Percentiles rank a stretch among this genome's conserved stretches.
Evolutionary conservation across 2,888 invertebrate genomes (phyloP).

Genomic region (Lutraria lutraria): DNA sequence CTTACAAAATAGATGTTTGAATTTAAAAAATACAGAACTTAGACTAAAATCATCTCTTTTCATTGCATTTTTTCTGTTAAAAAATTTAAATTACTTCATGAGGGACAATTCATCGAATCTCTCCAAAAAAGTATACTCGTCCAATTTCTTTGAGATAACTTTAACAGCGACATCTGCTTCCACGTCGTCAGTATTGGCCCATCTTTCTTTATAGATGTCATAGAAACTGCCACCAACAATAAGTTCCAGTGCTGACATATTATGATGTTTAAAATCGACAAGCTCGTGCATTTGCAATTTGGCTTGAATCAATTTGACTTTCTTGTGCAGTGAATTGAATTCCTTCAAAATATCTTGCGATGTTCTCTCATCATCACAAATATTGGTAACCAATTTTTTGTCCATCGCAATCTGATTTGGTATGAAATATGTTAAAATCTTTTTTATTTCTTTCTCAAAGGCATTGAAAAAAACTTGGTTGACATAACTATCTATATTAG

Average conservation of each 20-base stretch:
- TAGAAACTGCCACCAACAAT: conserved; percentile 61
- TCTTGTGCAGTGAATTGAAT: conserved; percentile 50
- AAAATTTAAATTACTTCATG: conserved; percentile 55
- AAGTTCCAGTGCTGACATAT: conserved; percentile 31
- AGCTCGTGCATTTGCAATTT: conserved; percentile 48
- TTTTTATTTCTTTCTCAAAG: conserved; percentile 38
- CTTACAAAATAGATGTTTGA: too few species aligned
- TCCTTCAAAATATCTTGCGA: conserved; percentile 54
- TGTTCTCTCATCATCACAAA: conserved; percentile 54
- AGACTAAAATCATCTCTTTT: too few species aligned
- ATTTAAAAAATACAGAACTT: too few species aligned
- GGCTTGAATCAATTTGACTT: conserved; percentile 44
- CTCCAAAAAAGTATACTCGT: conserved; percentile 30
- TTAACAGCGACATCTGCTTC: conserved; percentile 60
- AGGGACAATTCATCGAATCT: conserved; percentile 70
- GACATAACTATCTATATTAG: conserved; percentile 26
- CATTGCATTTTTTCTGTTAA: too few species aligned
- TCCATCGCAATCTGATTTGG: conserved; percentile 64
- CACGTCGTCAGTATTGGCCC: background rate
- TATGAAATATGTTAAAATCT: conserved; percentile 57
- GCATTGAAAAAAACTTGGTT: conserved; percentile 29
- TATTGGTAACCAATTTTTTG: conserved; percentile 48
- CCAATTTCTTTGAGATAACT: conserved; percentile 46
- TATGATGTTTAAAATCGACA: conserved; percentile 49
- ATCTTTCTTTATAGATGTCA: conserved; percentile 46